These are phyloP conservation scores for Natator depressus DNA, from an alignment of 2,113 vertebrate genomes.

Conservation along the genomic window DNA sequence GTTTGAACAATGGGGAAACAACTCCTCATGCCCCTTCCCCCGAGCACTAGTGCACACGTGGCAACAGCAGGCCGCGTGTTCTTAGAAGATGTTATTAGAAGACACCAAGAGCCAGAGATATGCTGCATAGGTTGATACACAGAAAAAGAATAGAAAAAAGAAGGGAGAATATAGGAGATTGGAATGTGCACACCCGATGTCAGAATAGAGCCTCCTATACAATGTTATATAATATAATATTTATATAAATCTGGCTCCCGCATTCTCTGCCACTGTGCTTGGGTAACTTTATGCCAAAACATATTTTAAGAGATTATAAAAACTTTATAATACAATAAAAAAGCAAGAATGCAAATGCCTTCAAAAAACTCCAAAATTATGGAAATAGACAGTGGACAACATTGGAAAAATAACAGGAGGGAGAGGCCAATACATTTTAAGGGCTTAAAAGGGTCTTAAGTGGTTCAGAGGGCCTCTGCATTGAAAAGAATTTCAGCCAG, in stretches of 20 bases:
- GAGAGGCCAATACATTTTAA: not conserved
- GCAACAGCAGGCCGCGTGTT: not conserved
- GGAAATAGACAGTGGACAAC: not conserved
- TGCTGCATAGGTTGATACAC: not conserved
- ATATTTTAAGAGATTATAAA: not conserved
- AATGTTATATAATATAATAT: not conserved
- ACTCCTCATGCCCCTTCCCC: not conserved
- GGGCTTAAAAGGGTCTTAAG: not conserved
- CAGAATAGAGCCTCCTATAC: not conserved
- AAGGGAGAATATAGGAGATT: not conserved
- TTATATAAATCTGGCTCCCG: not conserved
- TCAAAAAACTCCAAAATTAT: not conserved
- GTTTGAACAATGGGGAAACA: not conserved
- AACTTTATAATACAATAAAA: not conserved
- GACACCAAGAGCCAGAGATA: not conserved
- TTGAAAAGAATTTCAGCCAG: not conserved
- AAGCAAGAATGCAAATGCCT: not conserved
- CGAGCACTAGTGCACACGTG: not conserved
- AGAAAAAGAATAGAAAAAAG: not conserved
- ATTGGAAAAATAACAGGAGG: not conserved
- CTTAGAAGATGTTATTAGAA: not conserved
- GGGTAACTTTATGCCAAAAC: not conserved
- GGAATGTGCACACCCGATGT: not conserved
- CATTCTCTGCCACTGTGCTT: not conserved
- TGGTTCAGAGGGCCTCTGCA: not conserved